Conservation (phyloP, 2,888 invertebrate genomes). For the Eupithecia inturbata region DNA sequence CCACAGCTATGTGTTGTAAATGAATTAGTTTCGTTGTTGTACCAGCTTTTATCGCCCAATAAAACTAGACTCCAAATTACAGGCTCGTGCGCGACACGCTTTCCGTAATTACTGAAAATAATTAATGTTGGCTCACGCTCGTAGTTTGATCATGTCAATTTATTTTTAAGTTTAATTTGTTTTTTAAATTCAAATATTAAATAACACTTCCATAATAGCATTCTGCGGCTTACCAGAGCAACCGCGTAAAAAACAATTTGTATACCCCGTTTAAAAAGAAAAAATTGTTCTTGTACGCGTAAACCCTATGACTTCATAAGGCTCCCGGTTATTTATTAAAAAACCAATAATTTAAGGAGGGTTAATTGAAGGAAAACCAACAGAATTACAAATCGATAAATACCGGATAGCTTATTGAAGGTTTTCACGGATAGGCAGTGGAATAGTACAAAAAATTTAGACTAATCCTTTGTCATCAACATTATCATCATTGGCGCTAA, state of each 20-base stretch:
- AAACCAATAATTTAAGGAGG: too few species aligned
- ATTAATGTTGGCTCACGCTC: constrained; percentile 1
- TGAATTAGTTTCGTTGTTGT: not conserved
- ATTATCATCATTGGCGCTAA: too few species aligned
- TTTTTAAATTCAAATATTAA: not conserved
- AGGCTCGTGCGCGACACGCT: not conserved
- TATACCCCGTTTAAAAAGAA: not conserved
- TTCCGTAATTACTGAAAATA: constrained; percentile 7
- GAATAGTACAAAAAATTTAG: too few species aligned
- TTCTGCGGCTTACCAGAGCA: not conserved
- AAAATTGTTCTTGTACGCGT: too few species aligned
- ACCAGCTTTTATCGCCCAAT: constrained; percentile 8
- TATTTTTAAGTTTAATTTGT: not conserved
- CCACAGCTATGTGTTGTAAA: not conserved
- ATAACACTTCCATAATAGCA: not conserved
- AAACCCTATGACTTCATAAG: not conserved
- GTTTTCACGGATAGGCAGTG: too few species aligned
- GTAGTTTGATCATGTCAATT: constrained; percentile 1
- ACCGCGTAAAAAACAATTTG: not conserved
- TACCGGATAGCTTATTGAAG: too few species aligned
- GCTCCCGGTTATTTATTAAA: not conserved
- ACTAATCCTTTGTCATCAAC: too few species aligned
- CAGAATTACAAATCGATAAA: too few species aligned
- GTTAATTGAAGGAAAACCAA: too few species aligned
- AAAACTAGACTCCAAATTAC: constrained; percentile 6